A percentile compares a stretch with the other conserved stretches of the same genome.
Conservation (phyloP, 1,140 invertebrate genomes). For the Drosophila malerkotliana region DNA sequence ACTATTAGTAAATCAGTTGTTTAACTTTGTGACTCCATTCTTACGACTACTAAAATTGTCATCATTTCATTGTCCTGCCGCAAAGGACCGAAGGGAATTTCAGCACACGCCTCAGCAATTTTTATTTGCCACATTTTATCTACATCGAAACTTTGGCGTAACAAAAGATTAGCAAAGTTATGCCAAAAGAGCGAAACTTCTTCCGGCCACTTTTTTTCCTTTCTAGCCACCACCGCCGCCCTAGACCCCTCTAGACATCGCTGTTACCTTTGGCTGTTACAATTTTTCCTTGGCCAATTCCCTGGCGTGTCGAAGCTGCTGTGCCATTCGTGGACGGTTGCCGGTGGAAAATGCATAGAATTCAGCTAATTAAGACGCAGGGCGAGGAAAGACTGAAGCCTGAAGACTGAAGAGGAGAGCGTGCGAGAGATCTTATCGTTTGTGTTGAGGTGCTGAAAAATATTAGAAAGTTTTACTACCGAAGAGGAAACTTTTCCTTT, state of each 20-base stretch:
- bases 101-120: constrained; percentile 62
- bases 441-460: constrained; percentile 76
- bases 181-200: constrained; percentile 66
- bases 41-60: constrained; percentile 31
- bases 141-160: constrained; percentile 73
- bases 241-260: background rate
- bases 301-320: constrained; percentile 14
- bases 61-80: constrained; percentile 29
- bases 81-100: constrained; percentile 30
- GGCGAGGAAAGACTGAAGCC: constrained; percentile 24
- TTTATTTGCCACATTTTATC: constrained; percentile 79
- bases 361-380: constrained; percentile 73
- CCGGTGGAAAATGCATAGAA: constrained; percentile 71
- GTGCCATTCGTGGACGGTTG: background rate
- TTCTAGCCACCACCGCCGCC: background rate
- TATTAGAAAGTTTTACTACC: constrained; percentile 74
- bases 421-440: constrained; percentile 72
- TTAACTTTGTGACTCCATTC: constrained; percentile 18
- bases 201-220: constrained; percentile 22
- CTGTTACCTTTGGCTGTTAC: constrained; percentile 28
- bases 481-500: constrained; percentile 69
- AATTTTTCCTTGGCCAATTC: constrained; percentile 49
- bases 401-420: background rate
- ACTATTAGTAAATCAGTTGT: constrained; percentile 30
- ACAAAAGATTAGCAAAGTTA: constrained; percentile 79